Evolutionary conservation across 2,888 invertebrate genomes (phyloP), one percentile per base, ranked within the genome.

Genomic region (Apodemia duryi): DNA sequence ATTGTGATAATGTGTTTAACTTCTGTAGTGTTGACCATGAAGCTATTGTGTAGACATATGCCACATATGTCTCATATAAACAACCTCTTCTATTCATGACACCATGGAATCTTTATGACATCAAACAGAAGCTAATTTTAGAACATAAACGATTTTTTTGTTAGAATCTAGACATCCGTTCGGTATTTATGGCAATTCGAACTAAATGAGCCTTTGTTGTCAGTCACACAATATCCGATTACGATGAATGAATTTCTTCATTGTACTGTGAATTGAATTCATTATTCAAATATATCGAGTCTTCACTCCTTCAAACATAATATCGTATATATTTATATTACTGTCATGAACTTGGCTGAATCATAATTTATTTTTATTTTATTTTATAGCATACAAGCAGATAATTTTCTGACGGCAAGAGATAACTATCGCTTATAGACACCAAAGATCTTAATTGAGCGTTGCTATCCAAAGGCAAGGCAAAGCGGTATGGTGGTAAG

Each of bases 141-240:
- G 32, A 57, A 5, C 32, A 57, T 13, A 5, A 46, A 46, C 13
- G 46, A 46, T 32, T 32, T 57, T 21, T 29, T 32, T 21, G 21
- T 49, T 5, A 60, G n/a, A 32, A 61, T 60, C 64, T 35, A 21
- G 49, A 6, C 46, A 61, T 61, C 49, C 46, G 32, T 38, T 32
- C 2, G 29, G 46, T 46, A 46, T 64, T 46, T 11, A 11, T 54
- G 35, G 29, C 61, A 64, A 49, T 29, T 49, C 13, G 28, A 43
- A 35, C 21, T 35, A 21, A 64, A 64, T 32, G 46, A 61, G n/a
- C 35, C 35, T 61, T 64, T 64, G 64, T 64, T 57, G 28, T 57
- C 57, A 13, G 29, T 13, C 57, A 57, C 57, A 57, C 13, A 57
- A 32, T 29, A 57, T 57, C 57, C 32, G 57, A 57, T 57, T 32